These are phyloP conservation scores for Anabas testudineus DNA, from an alignment of 2,797 vertebrate species.

Conservation along the genomic window DNA sequence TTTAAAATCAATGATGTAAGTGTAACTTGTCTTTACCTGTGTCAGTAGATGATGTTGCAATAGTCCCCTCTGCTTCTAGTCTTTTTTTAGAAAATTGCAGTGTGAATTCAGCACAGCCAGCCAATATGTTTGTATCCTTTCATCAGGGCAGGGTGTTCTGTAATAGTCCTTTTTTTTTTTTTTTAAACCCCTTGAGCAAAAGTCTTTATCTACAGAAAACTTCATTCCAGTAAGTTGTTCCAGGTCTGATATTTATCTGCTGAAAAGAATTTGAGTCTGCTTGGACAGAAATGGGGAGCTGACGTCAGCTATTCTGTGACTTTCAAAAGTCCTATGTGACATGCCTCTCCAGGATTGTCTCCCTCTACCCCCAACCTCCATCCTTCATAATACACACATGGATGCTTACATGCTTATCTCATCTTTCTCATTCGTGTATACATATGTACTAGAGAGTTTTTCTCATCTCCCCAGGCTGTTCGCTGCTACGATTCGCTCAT, in stretches of 20 bases:
- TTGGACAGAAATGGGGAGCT: conserved; percentile 20
- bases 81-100: neutral
- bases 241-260: conserved; percentile 49
- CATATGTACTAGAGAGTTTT: neutral
- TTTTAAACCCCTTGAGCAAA: neutral
- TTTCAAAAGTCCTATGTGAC: conserved; percentile 48
- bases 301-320: conserved; percentile 43
- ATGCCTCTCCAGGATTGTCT: neutral
- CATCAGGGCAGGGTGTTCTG: conserved; percentile 21
- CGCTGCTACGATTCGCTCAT: conserved; percentile 98
- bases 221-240: conserved; percentile 27
- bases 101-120: neutral
- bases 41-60: neutral
- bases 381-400: neutral
- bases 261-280: conserved; percentile 16
- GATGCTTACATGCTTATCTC: neutral
- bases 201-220: conserved; percentile 41
- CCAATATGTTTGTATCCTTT: neutral
- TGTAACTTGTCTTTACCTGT: too few species aligned
- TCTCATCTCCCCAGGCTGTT: conserved; percentile 86
- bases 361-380: neutral
- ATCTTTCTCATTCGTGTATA: neutral
- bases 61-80: neutral
- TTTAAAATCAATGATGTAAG: too few species aligned
- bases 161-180: conserved; percentile 2